Conservation (phyloP, 2,888 invertebrate species). For the Leucophenga montana region DNA sequence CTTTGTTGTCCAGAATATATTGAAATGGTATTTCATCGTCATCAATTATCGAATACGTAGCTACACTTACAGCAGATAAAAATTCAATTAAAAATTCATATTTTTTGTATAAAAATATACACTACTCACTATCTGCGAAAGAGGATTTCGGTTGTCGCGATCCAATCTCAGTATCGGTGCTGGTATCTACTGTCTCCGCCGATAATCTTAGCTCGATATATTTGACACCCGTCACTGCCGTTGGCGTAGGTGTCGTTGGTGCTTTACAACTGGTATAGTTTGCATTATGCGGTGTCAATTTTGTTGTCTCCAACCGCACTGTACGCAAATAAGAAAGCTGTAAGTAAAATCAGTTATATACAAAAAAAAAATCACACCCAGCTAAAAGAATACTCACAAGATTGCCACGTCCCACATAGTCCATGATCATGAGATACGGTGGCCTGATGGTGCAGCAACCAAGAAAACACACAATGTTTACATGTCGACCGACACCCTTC, state of each 20-base stretch:
- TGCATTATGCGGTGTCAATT: constrained; percentile 42
- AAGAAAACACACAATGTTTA: constrained; percentile 81
- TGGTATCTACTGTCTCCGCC: constrained; percentile 44
- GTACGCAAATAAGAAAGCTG: constrained; percentile 58
- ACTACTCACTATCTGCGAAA: constrained; percentile 77
- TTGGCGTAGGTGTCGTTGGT: not conserved
- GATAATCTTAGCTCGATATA: constrained; percentile 69
- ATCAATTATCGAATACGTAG: constrained; percentile 67
- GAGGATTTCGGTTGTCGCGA: constrained; percentile 71
- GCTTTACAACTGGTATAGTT: constrained; percentile 44
- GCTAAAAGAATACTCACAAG: constrained; percentile 73
- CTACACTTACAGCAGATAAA: constrained; percentile 51
- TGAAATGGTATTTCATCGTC: constrained; percentile 61
- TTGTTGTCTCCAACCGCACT: constrained; percentile 52
- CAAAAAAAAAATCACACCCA: not conserved
- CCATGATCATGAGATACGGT: constrained; percentile 84
- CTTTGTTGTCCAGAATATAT: constrained; percentile 73
- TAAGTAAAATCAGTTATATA: not conserved
- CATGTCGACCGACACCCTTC: constrained; percentile 84
- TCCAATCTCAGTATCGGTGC: constrained; percentile 12
- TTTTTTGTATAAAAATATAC: too few relatives aligned
- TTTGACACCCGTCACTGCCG: constrained; percentile 47
- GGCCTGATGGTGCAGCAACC: constrained; percentile 82
- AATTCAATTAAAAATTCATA: not conserved
- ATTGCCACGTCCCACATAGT: constrained; percentile 86